Percentiles rank a stretch among this genome's conserved stretches.
These are phyloP conservation scores for Galerucella pusilla DNA, from an alignment of 2,888 invertebrate genomes.

Conservation along the genomic window DNA sequence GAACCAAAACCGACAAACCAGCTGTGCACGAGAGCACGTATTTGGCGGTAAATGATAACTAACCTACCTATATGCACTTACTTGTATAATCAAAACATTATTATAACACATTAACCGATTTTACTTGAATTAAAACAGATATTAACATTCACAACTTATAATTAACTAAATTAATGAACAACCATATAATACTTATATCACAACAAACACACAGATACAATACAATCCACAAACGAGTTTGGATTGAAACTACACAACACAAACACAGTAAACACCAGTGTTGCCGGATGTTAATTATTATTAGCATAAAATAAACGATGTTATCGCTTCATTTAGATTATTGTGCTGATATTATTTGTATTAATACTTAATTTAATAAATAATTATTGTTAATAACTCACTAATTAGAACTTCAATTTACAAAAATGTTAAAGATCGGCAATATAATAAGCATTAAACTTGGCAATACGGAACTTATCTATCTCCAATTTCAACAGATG, in stretches of 20 bases:
- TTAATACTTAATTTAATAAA: neutral
- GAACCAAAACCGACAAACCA: neutral
- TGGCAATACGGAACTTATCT: neutral
- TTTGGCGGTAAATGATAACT: constrained; percentile 4
- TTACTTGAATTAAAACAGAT: neutral
- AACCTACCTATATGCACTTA: constrained; percentile 3
- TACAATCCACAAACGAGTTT: neutral
- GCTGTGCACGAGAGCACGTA: neutral
- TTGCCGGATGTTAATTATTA: neutral
- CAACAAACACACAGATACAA: neutral
- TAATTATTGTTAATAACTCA: too few species aligned
- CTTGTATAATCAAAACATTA: neutral
- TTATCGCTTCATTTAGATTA: too few species aligned
- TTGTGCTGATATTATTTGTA: neutral
- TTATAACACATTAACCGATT: neutral
- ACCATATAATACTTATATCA: neutral
- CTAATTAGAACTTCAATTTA: too few species aligned
- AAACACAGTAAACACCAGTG: neutral
- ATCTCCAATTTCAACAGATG: neutral
- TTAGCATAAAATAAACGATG: too few species aligned
- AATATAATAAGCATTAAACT: neutral
- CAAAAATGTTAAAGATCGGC: too few species aligned
- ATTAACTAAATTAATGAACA: neutral
- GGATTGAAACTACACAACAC: neutral
- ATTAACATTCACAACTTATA: neutral